Conservation (phyloP, 1,140 invertebrate genomes). For the Anastrepha obliqua region DNA sequence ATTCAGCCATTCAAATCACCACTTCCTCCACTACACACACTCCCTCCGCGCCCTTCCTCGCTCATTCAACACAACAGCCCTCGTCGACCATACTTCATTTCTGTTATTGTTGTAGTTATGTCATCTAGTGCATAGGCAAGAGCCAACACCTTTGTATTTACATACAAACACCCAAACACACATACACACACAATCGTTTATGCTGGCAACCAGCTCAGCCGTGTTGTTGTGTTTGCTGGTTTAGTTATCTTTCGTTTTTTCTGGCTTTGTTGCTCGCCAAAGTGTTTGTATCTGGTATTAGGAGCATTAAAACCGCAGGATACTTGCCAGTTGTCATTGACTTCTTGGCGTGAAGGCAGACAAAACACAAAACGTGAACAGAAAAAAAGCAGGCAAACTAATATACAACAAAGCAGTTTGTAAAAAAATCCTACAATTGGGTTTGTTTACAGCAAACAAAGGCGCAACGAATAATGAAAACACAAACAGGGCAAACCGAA, state of each 20-base stretch:
- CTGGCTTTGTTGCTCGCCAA: not conserved
- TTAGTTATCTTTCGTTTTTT: not conserved
- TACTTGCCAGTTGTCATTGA: conserved; percentile 55
- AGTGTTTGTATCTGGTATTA: conserved; percentile 59
- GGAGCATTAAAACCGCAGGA: conserved; percentile 70
- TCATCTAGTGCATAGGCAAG: conserved; percentile 9
- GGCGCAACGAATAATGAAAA: conserved; percentile 34
- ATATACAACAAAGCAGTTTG: not conserved
- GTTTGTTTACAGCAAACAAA: conserved; percentile 58
- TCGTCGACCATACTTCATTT: not conserved
- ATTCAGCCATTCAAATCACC: conserved; percentile 39
- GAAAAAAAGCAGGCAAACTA: conserved; percentile 11
- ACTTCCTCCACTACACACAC: not conserved
- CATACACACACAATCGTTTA: not conserved
- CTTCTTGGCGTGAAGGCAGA: conserved; percentile 34
- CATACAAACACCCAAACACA: not conserved
- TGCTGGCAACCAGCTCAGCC: not conserved
- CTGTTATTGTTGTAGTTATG: conserved; percentile 16
- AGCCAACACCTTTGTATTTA: too few relatives aligned
- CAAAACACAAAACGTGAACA: conserved; percentile 17
- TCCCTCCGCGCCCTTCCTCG: too few relatives aligned
- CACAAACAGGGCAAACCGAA: not conserved
- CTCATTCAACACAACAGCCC: too few relatives aligned
- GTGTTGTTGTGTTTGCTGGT: not conserved
- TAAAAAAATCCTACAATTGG: conserved; percentile 5